phyloP scores from a whole-genome alignment of 1,140 invertebrate genomes.

The Littorina saxatilis region DNA sequence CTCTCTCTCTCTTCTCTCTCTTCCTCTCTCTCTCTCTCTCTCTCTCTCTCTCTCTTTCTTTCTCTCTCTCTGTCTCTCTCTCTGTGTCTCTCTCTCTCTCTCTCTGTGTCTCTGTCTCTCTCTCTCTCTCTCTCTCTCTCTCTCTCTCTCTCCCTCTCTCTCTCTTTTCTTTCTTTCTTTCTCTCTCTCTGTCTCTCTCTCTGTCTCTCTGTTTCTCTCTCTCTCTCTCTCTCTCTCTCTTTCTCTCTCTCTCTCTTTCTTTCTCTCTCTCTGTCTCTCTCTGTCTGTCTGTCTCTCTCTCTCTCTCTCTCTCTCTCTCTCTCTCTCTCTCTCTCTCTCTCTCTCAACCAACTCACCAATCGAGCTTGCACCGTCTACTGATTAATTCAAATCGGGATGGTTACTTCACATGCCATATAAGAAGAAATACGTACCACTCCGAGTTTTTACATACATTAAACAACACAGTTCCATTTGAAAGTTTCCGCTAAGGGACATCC shows the following conservation, averaged over 20 bases:
- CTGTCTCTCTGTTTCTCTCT: neutral
- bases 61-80: slow-evolving; percentile 7
- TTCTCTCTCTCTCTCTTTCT: slow-evolving; percentile 2
- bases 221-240: slow-evolving; percentile 15
- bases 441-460: too few species aligned
- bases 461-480: too few species aligned
- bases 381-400: too few species aligned
- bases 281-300: slow-evolving; percentile 1
- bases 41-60: slow-evolving; percentile 9
- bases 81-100: neutral
- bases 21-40: neutral
- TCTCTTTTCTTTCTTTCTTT: neutral
- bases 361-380: too few species aligned
- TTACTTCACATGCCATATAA: too few species aligned
- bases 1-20: neutral
- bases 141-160: slow-evolving; percentile 15
- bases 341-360: neutral
- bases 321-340: neutral
- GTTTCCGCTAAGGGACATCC: too few species aligned
- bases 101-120: neutral
- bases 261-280: slow-evolving; percentile 2
- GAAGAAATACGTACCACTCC: too few species aligned
- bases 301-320: neutral
- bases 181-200: neutral
- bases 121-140: slow-evolving; percentile 10